Conservation (phyloP, 2,113 vertebrate genomes). For the Peromyscus californicus region DNA sequence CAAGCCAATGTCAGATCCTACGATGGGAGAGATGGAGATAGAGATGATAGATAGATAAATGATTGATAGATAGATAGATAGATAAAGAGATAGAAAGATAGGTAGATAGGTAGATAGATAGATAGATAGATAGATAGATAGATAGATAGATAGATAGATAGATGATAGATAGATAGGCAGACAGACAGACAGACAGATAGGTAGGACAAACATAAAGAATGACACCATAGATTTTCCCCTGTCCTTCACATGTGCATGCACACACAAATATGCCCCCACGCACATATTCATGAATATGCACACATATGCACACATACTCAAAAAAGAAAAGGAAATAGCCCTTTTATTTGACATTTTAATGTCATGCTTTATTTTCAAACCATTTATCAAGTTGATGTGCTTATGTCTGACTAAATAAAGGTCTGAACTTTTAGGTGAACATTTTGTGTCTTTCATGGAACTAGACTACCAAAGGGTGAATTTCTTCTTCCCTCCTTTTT, state of each 20-base stretch:
- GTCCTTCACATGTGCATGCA: neutral
- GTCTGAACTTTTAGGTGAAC: neutral
- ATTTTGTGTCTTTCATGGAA: slow-evolving; percentile 3
- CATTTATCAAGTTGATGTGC: neutral
- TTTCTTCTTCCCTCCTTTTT: neutral
- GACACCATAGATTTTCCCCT: neutral
- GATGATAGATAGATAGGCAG: too few relatives aligned
- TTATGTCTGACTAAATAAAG: neutral
- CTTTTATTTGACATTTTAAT: slow-evolving; percentile 39
- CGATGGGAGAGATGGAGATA: neutral
- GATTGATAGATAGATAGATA: too few relatives aligned
- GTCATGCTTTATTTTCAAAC: neutral
- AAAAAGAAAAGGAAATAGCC: neutral
- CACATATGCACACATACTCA: neutral
- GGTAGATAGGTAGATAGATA: neutral
- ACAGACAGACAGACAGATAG: neutral
- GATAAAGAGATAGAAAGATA: too few relatives aligned
- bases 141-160: too few relatives aligned
- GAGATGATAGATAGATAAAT: neutral
- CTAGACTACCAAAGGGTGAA: neutral
- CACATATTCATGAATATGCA: neutral
- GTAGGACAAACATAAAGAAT: neutral
- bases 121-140: neutral
- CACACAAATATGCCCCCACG: neutral
- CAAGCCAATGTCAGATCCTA: neutral